Base-by-base conservation (phyloP, 2,888 invertebrate species). In the Drosophila atripex region DNA sequence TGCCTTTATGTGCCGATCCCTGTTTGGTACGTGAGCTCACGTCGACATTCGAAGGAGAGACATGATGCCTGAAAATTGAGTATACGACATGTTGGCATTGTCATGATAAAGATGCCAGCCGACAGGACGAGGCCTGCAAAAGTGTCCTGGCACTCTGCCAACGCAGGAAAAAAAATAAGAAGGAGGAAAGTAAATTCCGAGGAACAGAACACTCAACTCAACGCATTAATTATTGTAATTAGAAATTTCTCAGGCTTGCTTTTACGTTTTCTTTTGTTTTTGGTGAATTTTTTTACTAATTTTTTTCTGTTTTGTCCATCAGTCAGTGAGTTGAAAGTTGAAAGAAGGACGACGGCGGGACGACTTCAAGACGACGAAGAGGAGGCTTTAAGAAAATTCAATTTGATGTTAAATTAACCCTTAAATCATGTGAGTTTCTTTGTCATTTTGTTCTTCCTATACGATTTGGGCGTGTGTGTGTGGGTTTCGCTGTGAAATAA, bases 141-240 rank as follows among this genome's bases (percentile, higher is more conserved):
- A 70, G 70, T 68, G 52, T 60, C 43, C 68, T 54, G 68, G 68
- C 68, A 68, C 46, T 32, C 68, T 39, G 64, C 64, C 64, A 65
- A 23, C 46, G 9, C 8, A 14, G 32, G 21, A 4, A 38, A 32
- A 41, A 49, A n/a, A 56, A 38, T 11, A 38, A 39, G n/a, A 30
- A 18, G 14, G 14, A 30, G n/a, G 18, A 47, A 30, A 12, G 70
- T 21, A 47, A 58, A 63, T 63, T 49, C 50, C 64, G 50, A 35
- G 43, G 38, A 50, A 57, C 46, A 50, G 50, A 45, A 72, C 45
- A 54, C 64, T 72, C 70, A 64, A 63, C 64, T 38, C 43, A 52
- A 53, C 59, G 70, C 78, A 86, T 86, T 86, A 86, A 80, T 86
- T 86, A 84, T 84, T 69, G 78, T 86, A 80, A 86, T 86, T 80